These are phyloP conservation scores for Hafferia zeledoni DNA, from an alignment of 2,797 vertebrate species.

Conservation along the genomic window DNA sequence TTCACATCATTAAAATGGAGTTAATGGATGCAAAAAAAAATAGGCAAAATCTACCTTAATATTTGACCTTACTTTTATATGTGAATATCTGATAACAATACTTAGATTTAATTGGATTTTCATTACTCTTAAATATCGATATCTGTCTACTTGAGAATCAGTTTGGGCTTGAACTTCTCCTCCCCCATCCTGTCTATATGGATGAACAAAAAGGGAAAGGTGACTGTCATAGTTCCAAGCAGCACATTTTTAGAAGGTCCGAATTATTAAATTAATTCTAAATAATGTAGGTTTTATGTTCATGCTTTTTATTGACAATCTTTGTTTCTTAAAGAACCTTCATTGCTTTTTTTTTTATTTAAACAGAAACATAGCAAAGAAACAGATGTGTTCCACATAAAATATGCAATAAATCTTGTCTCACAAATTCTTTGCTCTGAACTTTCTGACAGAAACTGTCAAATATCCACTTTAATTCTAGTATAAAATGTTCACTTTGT, in stretches of 20 bases:
- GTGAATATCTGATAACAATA: neutral
- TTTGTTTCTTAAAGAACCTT: conserved; percentile 76
- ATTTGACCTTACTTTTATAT: conserved; percentile 13
- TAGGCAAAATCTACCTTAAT: neutral
- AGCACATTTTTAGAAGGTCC: conserved; percentile 40
- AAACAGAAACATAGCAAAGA: conserved; percentile 77
- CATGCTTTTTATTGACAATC: conserved; percentile 68
- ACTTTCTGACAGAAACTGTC: conserved; percentile 83
- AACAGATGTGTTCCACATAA: conserved; percentile 83
- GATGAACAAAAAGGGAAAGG: conserved; percentile 2
- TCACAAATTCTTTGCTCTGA: conserved; percentile 80
- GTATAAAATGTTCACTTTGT: conserved; percentile 81
- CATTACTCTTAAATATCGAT: conserved; percentile 21
- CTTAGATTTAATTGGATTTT: conserved; percentile 18
- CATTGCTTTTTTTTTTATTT: conserved; percentile 68
- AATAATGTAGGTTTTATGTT: conserved; percentile 50
- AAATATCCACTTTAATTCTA: conserved; percentile 83
- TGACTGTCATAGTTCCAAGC: conserved; percentile 5
- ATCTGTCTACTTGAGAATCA: conserved; percentile 14
- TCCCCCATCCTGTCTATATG: neutral
- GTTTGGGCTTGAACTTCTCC: neutral
- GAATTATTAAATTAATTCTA: conserved; percentile 42
- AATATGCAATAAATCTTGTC: conserved; percentile 82
- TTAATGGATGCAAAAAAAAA: neutral
- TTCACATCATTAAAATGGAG: neutral